Base-by-base conservation (phyloP, 2,888 invertebrate species). In the Scaptomyza tumidula region DNA sequence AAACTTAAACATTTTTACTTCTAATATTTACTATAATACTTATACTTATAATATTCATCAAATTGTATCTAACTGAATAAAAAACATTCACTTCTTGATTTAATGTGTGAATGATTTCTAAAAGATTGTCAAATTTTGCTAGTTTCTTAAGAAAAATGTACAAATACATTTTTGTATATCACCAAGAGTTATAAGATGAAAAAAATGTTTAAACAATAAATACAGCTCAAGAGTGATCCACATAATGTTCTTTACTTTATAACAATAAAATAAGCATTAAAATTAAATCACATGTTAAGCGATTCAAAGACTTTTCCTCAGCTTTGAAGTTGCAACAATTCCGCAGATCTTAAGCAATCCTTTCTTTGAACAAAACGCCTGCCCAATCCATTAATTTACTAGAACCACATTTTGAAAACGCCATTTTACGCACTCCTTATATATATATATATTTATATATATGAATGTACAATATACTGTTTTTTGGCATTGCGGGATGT, bases 401-500 rank as follows among this genome's bases (percentile, higher is more conserved):
- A 65, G 54, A 53, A 64, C 37, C 53, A 61, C 60, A 60, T 71
- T 74, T 56, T 59, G 45, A 54, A 64, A 75, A 68, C 41, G 29
- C 31, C 63, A 59, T 64, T 62, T 68, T 31, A 35, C 39, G 33
- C 45, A 66, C 52, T n/a, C 33, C 24, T 14, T 59, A 67, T 58
- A 41, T 58, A 39, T 50, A 19, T 35, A 31, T 58, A 41, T 58
- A 39, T 50, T 1, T 35, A 31, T 59, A 67, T 58, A 41, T 58
- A 39, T 50, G 2, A 31, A 31, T 24, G 44, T 49, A 37, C 50
- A 7, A 7, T 6, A 0, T 39, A 4, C 24, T 24, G 1, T 61
- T 61, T 67, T 60, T 62, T 58, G 57, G 58, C 82, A 65, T 78
- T 67, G 84, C 84, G 79, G 83, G 77, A 53, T 62, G 61, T 67